Percentiles rank a stretch among this genome's conserved stretches.
Conservation (phyloP, 2,113 vertebrate genomes). For the Nycticebus coucang region DNA sequence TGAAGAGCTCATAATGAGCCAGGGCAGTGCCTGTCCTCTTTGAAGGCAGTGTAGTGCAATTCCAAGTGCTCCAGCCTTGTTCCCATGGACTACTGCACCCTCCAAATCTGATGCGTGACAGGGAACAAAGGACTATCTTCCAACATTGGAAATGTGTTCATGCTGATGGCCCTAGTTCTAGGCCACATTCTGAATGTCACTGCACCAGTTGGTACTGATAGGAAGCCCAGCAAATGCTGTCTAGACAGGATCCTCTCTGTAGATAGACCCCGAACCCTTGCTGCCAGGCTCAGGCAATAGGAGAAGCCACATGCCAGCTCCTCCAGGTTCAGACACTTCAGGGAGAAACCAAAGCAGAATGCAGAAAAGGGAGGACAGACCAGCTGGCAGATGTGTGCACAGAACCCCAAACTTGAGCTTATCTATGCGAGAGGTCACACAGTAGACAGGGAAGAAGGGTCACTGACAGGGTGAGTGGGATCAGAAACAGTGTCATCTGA, state of each 20-base stretch:
- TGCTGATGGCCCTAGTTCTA: background rate
- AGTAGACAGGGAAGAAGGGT: background rate
- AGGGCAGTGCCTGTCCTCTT: background rate
- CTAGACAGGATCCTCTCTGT: background rate
- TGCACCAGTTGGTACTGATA: background rate
- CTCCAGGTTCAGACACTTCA: background rate
- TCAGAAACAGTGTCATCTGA: background rate
- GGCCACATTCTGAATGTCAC: background rate
- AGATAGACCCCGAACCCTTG: background rate
- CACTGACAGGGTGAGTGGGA: background rate
- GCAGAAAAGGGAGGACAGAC: background rate
- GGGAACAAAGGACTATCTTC: background rate
- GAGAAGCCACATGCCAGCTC: background rate
- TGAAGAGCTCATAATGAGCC: background rate
- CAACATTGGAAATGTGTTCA: background rate
- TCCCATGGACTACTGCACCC: accelerated
- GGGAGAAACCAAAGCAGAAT: background rate
- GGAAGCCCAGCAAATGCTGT: background rate
- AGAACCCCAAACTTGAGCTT: background rate
- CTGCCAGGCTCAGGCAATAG: background rate
- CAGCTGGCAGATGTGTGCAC: background rate
- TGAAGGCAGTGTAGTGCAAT: background rate
- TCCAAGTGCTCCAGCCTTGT: background rate
- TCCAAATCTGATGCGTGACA: background rate
- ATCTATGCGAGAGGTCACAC: background rate